Evolutionary conservation across 2,113 vertebrate genomes (phyloP).

Genomic region (Passerina amoena): DNA sequence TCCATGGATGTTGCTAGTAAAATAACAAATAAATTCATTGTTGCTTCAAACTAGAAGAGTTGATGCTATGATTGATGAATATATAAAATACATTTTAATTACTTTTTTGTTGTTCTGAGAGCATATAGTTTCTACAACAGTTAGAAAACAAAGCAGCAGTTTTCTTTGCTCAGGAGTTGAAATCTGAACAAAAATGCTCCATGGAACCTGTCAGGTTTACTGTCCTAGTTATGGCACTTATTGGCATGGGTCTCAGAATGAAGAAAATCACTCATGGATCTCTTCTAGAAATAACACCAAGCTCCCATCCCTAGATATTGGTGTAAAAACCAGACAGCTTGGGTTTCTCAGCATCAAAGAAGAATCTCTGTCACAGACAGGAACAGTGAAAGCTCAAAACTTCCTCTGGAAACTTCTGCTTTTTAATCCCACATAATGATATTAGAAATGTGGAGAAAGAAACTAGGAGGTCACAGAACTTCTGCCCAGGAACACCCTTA

Average conservation of each 20-base stretch:
- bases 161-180: constrained; percentile 12
- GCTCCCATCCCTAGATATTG: neutral
- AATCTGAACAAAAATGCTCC: neutral
- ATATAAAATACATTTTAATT: neutral
- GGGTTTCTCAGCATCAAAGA: neutral
- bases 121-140: neutral
- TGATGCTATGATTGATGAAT: neutral
- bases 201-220: neutral
- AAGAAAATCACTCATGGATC: neutral
- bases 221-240: neutral
- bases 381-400: neutral
- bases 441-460: neutral
- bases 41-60: neutral
- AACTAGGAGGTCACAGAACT: neutral
- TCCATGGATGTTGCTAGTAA: neutral
- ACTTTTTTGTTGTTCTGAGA: neutral
- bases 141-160: neutral
- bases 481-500: neutral
- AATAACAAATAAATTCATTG: neutral
- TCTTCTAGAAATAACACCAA: neutral
- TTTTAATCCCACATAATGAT: neutral
- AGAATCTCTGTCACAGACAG: neutral
- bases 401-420: neutral
- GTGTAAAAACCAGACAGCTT: neutral
- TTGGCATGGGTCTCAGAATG: neutral